phyloP scores from a whole-genome alignment of 2,888 invertebrate genomes.

The Pinctada fucata region DNA sequence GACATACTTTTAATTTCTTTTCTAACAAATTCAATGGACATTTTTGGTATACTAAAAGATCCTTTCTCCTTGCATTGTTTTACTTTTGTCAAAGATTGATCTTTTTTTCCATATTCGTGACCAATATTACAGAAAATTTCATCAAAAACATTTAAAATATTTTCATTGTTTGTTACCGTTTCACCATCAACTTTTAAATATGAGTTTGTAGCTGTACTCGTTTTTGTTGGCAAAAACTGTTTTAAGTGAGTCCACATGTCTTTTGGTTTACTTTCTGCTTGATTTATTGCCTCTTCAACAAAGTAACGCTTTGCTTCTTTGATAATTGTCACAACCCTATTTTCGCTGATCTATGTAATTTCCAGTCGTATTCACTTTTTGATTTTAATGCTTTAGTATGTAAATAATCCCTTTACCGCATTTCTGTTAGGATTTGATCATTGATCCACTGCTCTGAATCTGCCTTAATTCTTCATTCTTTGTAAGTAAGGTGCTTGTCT shows the following conservation, averaged over 20 bases:
- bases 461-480: neutral
- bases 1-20: conserved; percentile 16
- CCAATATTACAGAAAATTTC: neutral
- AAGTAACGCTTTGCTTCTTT: neutral
- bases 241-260: neutral
- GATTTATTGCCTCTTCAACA: neutral
- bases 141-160: neutral
- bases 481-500: neutral
- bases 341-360: neutral
- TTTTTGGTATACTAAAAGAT: too few relatives aligned
- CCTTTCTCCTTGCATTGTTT: neutral
- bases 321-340: neutral
- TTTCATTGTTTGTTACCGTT: too few relatives aligned
- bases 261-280: neutral
- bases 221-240: neutral
- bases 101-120: too few relatives aligned
- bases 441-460: neutral
- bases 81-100: too few relatives aligned
- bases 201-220: neutral
- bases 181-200: too few relatives aligned
- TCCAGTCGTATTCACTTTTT: neutral
- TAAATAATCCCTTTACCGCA: neutral
- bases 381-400: conserved; percentile 17
- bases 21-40: too few relatives aligned
- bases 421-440: conserved; percentile 4